Evolutionary conservation across 2,113 vertebrate species (phyloP).

Genomic region (Anhinga anhinga): DNA sequence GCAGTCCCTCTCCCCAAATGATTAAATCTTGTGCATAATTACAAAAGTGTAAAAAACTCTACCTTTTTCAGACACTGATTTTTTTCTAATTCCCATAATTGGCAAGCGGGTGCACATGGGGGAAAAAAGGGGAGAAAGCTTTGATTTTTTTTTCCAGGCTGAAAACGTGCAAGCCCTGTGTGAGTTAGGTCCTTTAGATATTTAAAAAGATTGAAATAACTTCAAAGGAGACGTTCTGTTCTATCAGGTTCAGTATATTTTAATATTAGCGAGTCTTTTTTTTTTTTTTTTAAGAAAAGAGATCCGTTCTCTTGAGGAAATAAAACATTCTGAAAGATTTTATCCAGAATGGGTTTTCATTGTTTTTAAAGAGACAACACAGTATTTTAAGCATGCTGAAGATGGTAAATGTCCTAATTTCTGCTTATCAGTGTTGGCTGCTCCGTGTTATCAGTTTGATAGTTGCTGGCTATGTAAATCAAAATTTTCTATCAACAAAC

Average conservation of each 20-base stretch:
- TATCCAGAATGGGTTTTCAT: conserved; percentile 42
- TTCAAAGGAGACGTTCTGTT: conserved; percentile 66
- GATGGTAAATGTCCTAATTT: conserved; percentile 24
- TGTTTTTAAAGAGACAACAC: conserved; percentile 61
- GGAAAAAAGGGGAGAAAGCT: conserved; percentile 49
- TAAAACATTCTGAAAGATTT: conserved; percentile 39
- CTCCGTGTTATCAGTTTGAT: neutral
- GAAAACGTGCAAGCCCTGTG: conserved; percentile 55
- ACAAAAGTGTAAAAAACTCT: conserved; percentile 6
- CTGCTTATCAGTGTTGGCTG: neutral
- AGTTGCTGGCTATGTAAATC: conserved; percentile 11
- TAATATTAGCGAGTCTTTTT: conserved; percentile 36
- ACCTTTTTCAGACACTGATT: conserved; percentile 14
- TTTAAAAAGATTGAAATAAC: conserved; percentile 65
- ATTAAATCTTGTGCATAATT: conserved; percentile 36
- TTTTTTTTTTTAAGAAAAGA: conserved; percentile 27
- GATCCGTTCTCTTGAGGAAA: conserved; percentile 43
- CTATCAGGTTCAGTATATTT: conserved; percentile 64
- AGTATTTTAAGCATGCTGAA: neutral
- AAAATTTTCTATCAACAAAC: neutral
- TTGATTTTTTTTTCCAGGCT: conserved; percentile 34
- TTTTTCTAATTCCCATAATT: conserved; percentile 49
- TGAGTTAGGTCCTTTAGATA: conserved; percentile 64
- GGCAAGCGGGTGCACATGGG: conserved; percentile 7
- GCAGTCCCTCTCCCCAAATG: neutral